Percentiles rank a stretch among this genome's conserved stretches.
Evolutionary conservation across 2,113 vertebrate species (phyloP).

Genomic region (Passer domesticus): DNA sequence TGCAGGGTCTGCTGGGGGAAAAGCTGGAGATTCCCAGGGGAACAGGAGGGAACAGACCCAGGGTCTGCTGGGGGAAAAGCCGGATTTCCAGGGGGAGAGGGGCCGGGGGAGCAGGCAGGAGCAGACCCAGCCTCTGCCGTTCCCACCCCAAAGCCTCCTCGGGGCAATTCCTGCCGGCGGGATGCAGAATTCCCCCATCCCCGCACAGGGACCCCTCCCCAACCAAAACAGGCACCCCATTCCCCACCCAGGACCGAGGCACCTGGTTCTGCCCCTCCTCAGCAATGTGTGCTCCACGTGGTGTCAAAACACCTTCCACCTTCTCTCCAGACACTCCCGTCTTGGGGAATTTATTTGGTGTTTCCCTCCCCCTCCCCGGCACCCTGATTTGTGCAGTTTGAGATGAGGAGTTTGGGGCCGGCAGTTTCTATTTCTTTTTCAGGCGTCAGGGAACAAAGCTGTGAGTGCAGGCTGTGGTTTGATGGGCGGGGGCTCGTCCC

Average conservation of each 20-base stretch:
- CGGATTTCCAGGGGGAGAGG: too few species aligned
- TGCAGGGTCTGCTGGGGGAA: rapidly evolving
- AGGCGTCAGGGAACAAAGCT: neutral
- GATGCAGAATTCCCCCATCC: neutral
- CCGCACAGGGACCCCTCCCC: too few species aligned
- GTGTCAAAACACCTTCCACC: neutral
- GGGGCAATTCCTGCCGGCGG: rapidly evolving
- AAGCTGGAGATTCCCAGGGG: neutral
- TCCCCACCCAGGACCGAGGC: rapidly evolving
- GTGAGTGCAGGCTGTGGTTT: rapidly evolving
- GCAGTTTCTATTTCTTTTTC: neutral
- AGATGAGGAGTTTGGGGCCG: neutral
- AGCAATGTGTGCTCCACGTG: rapidly evolving
- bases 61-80: rapidly evolving
- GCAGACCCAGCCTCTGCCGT: neutral
- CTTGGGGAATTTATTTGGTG: neutral
- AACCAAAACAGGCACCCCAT: rapidly evolving
- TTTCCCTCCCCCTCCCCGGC: neutral
- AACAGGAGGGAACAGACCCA: neutral
- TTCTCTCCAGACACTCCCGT: neutral
- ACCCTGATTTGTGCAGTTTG: neutral
- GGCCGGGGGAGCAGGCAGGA: neutral
- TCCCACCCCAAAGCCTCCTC: neutral
- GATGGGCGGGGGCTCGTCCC: rapidly evolving
- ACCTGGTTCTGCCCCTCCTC: neutral